A percentile compares a stretch with the other conserved stretches of the same genome.
phyloP scores from a whole-genome alignment of 2,888 invertebrate genomes.

The Miltochrista miniata region DNA sequence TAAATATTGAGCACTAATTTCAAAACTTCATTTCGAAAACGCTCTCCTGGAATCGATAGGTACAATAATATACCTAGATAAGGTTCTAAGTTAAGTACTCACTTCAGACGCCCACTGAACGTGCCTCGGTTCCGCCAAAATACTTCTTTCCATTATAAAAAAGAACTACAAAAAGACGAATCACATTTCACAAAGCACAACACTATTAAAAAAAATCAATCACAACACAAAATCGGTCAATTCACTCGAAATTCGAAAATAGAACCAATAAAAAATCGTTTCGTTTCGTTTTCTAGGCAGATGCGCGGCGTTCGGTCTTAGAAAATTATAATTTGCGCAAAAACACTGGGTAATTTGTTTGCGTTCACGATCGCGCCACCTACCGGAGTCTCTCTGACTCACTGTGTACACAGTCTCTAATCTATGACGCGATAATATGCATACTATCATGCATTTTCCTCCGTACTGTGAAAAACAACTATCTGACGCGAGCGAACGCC shows the following conservation, averaged over 20 bases:
- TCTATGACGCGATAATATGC: conserved; percentile 59
- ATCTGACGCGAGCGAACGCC: conserved; percentile 42
- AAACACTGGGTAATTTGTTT: conserved; percentile 56
- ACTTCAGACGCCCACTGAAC: conserved; percentile 79
- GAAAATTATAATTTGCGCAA: conserved; percentile 65
- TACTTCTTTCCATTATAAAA: conserved; percentile 76
- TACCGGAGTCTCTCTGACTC: conserved; percentile 56
- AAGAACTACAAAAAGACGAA: conserved; percentile 40
- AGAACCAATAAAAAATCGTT: conserved; percentile 54
- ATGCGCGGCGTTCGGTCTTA: conserved; percentile 54
- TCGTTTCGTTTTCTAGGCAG: conserved; percentile 60
- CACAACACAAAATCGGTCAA: conserved; percentile 42
- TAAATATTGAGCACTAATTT: no score
- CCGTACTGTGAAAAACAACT: conserved; percentile 38
- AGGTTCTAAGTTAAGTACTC: conserved; percentile 41
- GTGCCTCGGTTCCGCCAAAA: conserved; percentile 70
- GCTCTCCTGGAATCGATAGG: no score
- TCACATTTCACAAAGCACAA: conserved; percentile 67
- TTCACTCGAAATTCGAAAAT: conserved; percentile 47
- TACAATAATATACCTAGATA: no score
- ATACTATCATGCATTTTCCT: conserved; percentile 66
- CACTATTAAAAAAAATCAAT: conserved; percentile 22
- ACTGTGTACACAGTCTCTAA: conserved; percentile 44
- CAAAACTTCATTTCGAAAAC: no score
- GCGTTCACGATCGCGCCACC: conserved; percentile 52